Percentiles rank a stretch among this genome's conserved stretches.
Evolutionary conservation across 35 echinoderm and acorn worm species (phyloP).

Genomic region (Lytechinus variegatus): DNA sequence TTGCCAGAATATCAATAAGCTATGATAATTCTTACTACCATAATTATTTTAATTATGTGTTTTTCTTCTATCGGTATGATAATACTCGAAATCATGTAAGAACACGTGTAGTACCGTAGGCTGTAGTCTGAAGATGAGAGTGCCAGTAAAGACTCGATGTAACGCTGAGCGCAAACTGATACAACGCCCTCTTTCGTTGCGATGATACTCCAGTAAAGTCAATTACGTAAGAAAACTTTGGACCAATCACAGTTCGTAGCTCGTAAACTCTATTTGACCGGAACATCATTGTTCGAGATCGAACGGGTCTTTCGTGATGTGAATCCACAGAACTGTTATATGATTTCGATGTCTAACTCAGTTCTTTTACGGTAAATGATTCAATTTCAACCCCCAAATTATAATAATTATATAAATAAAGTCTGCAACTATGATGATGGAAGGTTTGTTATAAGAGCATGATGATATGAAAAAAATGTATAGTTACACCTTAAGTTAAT

Average conservation of each 20-base stretch:
- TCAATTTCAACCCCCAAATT: background rate
- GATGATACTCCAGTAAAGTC: background rate
- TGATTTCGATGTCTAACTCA: too few species aligned
- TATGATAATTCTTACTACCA: too few species aligned
- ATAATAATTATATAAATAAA: background rate
- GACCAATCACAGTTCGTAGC: background rate
- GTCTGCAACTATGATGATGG: background rate
- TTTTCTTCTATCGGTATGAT: too few species aligned
- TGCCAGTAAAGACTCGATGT: background rate
- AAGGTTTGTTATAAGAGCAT: background rate
- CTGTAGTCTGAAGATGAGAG: too few species aligned
- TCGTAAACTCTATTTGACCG: background rate
- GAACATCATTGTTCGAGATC: background rate
- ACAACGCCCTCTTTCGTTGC: background rate
- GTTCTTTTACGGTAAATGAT: background rate
- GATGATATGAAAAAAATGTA: background rate
- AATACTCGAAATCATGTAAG: too few species aligned
- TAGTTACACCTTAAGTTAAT: background rate
- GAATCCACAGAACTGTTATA: background rate
- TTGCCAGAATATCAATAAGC: too few species aligned
- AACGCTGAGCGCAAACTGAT: background rate
- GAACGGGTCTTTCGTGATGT: background rate
- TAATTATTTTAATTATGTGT: too few species aligned
- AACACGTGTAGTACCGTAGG: too few species aligned
- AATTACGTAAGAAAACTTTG: background rate